Base-by-base conservation (phyloP, 2,797 vertebrate genomes). In the Sphaeramia orbicularis region DNA sequence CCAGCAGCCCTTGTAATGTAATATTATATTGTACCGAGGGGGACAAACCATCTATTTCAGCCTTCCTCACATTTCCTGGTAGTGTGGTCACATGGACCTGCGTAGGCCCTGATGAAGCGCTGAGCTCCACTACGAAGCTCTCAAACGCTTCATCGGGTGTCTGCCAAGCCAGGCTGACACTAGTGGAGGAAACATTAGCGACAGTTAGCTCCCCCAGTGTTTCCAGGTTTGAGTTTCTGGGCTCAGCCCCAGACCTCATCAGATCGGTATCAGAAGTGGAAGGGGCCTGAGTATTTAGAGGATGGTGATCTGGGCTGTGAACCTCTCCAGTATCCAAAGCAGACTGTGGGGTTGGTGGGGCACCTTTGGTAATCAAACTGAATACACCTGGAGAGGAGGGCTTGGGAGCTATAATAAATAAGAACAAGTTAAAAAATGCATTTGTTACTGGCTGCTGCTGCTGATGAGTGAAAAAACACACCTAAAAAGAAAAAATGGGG, bases 111-210 rank as follows among this genome's bases (percentile, higher is more conserved):
- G 82, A 64, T 10, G 76, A 53, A 63, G 89, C 82, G 70, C 56
- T 87, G 69, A 93, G 76, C 86, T 91, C 83, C 89, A 93, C 62
- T 66, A 90, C 27, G 81, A 95, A 92, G 75, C 79, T 85, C 62
- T 93, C 90, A 74, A 93, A 95, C 10, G 58, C 71, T 56, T 79
- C 82, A 2, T 81, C 83, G 1, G 89, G 87, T 8, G 85, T 87
- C 10, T 76, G 90, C 92, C 93, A 95, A 0, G 51, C 61, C 66
- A 91, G 74, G 64, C 65, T 85, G 41, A 92, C 35, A 7, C 78
- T 83, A 36, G 80, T 80, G 30, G 89, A 58, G 75, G 83, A 63
- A 38, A 90, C 73, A 12, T 61, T 69, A 0, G 36, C 72, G 67
- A 89, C 64, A 3, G n/a, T 44, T 62, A 92, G 65, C 72, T 85